Base-by-base conservation (phyloP, 2,113 vertebrate species). In the Chiloscyllium plagiosum region DNA sequence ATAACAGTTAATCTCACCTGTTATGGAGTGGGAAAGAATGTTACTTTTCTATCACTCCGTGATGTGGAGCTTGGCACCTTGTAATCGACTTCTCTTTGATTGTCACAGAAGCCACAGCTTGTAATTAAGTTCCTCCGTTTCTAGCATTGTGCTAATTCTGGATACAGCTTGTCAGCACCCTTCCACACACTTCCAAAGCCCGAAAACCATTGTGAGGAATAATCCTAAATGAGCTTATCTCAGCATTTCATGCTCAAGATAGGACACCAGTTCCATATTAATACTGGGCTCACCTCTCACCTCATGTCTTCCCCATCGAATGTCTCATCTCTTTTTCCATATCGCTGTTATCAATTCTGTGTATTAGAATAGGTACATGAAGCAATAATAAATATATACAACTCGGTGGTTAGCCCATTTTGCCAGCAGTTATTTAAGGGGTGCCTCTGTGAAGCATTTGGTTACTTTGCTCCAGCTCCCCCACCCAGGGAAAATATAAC, bases 131-230 rank as follows among this genome's bases (percentile, higher is more conserved):
- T 66, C 37, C 66, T 26, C 20, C 1, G 68, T 95, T 95, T 72
- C 69, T 50, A 72, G 69, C 72, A 68, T 95, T 50, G 94, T 95
- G 94, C 66, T 95, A 95, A 95, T 95, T 95, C 94, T 47, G 94
- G 68, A 52, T 17, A 42, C 68, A 72, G 94, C 10, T 95, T 95
- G 94, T 95, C 94, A 72, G 69, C 68, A 72, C 13, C 94, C 12
- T 95, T 72, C 68, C 69, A 33, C 69, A 52, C 17, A 15, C 68
- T 95, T 95, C 68, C 92, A 94, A 22, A 94, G 66, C 66, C 66
- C 0, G 12, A 69, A 94, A 22, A 72, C 52, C 94, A 72, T 52
- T 33, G 52, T 65, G 47, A 72, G 17, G 94, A 26, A 72, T 95
- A 52, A 52, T 72, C 66, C 42, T 72, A 24, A 72, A 50, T 5